phyloP scores from a whole-genome alignment of 2,797 vertebrate genomes.

The Tapera naevia region DNA sequence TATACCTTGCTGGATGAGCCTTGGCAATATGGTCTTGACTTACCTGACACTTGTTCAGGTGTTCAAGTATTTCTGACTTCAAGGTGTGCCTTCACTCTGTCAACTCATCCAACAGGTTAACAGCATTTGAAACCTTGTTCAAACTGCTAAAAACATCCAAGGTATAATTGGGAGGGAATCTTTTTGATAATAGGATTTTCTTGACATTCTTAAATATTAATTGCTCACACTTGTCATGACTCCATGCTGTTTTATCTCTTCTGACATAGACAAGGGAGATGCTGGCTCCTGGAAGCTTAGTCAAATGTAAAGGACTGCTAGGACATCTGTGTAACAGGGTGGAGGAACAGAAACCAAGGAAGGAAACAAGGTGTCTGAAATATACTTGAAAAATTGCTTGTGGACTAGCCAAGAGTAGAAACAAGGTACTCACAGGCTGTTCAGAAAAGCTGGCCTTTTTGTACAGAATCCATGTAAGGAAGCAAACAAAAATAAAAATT shows the following conservation, averaged over 20 bases:
- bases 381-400: background rate
- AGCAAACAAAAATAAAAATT: background rate
- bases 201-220: background rate
- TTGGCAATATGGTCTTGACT: background rate
- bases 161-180: background rate
- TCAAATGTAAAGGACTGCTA: background rate
- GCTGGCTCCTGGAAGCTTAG: background rate
- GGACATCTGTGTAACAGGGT: background rate
- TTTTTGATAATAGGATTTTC: background rate
- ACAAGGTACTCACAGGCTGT: background rate
- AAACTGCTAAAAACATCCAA: background rate
- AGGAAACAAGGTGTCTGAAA: background rate
- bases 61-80: background rate
- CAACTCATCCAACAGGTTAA: slow-evolving; percentile 1
- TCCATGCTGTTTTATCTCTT: background rate
- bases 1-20: slow-evolving; percentile 15
- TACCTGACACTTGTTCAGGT: background rate
- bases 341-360: background rate
- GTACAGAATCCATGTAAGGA: background rate
- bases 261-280: background rate
- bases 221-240: background rate
- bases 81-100: background rate
- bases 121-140: background rate
- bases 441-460: background rate
- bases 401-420: background rate